Evolutionary conservation across 2,113 vertebrate genomes (phyloP).

Genomic region (Pholis gunnellus): DNA sequence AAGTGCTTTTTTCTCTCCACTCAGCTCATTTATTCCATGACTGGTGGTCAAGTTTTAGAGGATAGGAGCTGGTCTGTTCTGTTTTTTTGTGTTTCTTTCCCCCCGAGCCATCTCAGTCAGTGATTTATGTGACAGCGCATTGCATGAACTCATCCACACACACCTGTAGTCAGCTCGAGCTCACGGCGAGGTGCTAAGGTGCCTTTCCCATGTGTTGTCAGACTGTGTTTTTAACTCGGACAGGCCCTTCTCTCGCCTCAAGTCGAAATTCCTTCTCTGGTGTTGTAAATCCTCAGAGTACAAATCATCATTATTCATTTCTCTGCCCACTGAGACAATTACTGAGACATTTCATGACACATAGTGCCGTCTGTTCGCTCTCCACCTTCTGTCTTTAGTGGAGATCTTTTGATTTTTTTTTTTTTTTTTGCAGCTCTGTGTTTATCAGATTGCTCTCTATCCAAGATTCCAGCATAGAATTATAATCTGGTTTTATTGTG

Average conservation of each 20-base stretch:
- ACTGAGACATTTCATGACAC: conserved; percentile 53
- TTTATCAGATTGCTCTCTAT: conserved; percentile 21
- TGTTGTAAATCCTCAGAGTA: conserved; percentile 54
- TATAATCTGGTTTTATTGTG: conserved; percentile 27
- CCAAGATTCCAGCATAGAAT: conserved; percentile 48
- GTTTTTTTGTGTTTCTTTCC: not conserved
- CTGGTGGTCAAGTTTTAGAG: conserved; percentile 11
- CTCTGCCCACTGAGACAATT: conserved; percentile 58
- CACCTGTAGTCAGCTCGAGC: conserved; percentile 58
- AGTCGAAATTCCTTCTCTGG: conserved; percentile 72
- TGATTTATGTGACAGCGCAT: conserved; percentile 62
- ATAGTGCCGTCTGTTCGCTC: conserved; percentile 61
- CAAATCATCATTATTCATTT: conserved; percentile 15
- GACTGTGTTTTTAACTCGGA: conserved; percentile 54
- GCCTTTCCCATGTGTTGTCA: conserved; percentile 65
- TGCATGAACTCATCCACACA: conserved; percentile 24
- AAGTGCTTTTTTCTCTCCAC: conserved; percentile 21
- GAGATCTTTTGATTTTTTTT: not conserved
- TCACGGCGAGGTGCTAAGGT: conserved; percentile 61
- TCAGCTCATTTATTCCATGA: not conserved
- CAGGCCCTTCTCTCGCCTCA: conserved; percentile 66
- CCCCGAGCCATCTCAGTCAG: conserved; percentile 5
- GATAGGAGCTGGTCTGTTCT: conserved; percentile 29
- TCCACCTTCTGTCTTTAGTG: conserved; percentile 6
- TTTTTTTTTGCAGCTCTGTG: not conserved